Evolutionary conservation across 2,888 invertebrate species (phyloP), one percentile per base, ranked within the genome.

Genomic region (Belgica antarctica): DNA sequence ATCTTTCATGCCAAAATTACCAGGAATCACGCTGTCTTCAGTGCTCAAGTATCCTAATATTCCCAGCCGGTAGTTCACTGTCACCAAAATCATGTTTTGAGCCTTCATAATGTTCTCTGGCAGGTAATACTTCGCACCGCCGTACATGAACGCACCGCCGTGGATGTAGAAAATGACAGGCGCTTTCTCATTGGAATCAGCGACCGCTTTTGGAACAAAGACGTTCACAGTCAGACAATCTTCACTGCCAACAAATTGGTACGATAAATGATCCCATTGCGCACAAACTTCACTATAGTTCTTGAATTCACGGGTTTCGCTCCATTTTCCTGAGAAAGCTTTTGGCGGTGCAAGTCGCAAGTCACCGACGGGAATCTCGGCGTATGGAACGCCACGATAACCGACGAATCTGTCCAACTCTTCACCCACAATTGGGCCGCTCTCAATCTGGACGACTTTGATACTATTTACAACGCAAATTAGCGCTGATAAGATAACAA

Each of bases 31-130:
- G 0, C 84, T 82, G 73, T 90, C 89, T 34, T 86, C 89, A 0
- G 90, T 89, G 75, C 88, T 89, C 0, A 90, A 79, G 77, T 92
- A 90, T 62, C 91, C 89, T 71, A 90, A 75, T 0, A 87, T 86
- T 52, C 90, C 89, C 15, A 90, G 74, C 59, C 90, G 81, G 75
- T 89, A 90, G 77, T 87, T 89, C 0, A 90, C 74, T 10, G 86
- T 88, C 0, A 89, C 88, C 0, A 86, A 80, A 1, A 90, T 84
- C 3, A 88, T 80, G 72, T 88, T 84, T 63, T 81, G 78, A 61
- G 81, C 78, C 65, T 87, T 84, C 84, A 90, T 84, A 0, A 90
- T 73, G 72, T 83, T 81, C 7, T 81, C 77, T 0, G 87, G 83
- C 0, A 84, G 84, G 75, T 84, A 86, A 0, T 76, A 70, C 5